Conservation (phyloP, 2,113 vertebrate genomes). For the Onychorhynchus coronatus region DNA sequence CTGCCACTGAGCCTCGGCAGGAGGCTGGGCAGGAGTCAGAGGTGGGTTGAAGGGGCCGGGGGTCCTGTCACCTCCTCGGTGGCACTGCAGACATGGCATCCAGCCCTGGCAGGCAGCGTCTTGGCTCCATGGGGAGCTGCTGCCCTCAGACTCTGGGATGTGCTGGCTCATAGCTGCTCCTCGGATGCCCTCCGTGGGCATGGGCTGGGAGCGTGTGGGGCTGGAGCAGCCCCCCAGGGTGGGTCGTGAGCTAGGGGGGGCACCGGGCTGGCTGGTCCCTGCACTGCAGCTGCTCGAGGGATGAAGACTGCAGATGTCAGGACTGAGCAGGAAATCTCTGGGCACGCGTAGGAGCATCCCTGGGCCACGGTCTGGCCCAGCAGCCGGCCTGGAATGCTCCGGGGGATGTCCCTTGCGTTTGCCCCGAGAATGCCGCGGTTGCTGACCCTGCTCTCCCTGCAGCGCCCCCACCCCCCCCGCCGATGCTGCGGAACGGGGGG, state of each 20-base stretch:
- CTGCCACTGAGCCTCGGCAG: neutral
- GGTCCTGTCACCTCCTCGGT: neutral
- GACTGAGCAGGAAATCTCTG: neutral
- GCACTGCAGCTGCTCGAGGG: neutral
- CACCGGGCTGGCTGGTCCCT: neutral
- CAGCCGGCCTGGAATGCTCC: neutral
- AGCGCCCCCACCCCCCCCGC: neutral
- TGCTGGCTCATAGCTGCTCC: fast-evolving
- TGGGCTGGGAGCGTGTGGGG: fast-evolving
- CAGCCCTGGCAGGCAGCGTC: neutral
- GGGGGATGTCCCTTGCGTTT: neutral
- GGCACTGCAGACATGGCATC: neutral
- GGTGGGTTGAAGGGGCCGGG: neutral
- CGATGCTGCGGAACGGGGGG: conserved; percentile 79
- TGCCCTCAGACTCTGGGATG: neutral
- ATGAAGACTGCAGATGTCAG: neutral
- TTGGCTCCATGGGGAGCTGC: neutral
- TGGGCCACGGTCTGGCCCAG: neutral
- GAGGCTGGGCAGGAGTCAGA: neutral
- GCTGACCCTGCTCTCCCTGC: neutral
- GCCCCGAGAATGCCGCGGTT: neutral
- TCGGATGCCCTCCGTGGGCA: fast-evolving
- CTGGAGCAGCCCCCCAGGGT: fast-evolving
- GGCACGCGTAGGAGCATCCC: neutral
- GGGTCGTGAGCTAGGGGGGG: fast-evolving